Percentiles rank a stretch among this genome's conserved stretches.
These are phyloP conservation scores for Meteorus sp. DNA, from an alignment of 1,140 invertebrate species.

Conservation along the genomic window DNA sequence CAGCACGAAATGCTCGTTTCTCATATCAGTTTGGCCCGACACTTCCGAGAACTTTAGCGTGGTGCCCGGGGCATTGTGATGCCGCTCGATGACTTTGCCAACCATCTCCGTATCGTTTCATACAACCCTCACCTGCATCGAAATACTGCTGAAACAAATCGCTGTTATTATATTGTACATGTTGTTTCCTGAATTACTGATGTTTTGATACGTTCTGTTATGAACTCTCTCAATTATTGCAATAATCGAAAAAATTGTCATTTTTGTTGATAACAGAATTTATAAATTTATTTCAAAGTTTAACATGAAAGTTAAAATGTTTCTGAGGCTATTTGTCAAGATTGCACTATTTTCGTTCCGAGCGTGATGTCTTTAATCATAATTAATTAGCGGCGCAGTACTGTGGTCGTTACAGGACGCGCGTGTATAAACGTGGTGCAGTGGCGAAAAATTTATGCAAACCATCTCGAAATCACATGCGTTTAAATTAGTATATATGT, in stretches of 20 bases:
- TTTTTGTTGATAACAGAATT: neutral
- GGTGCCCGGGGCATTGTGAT: conserved; percentile 45
- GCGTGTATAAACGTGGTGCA: conserved; percentile 23
- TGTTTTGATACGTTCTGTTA: neutral
- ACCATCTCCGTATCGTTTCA: conserved; percentile 29
- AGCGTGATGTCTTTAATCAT: conserved; percentile 30
- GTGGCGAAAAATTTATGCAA: conserved; percentile 34
- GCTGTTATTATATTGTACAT: too few relatives aligned
- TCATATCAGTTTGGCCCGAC: conserved; percentile 58
- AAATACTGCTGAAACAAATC: too few relatives aligned
- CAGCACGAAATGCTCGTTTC: conserved; percentile 57
- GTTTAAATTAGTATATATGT: conserved; percentile 2
- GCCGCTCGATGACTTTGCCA: conserved; percentile 47
- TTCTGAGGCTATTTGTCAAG: conserved; percentile 24
- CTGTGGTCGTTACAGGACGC: conserved; percentile 10
- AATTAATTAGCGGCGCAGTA: conserved; percentile 31
- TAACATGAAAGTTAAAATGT: too few relatives aligned
- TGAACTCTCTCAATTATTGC: neutral
- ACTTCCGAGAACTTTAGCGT: conserved; percentile 55
- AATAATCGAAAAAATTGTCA: neutral
- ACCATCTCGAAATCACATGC: conserved; percentile 12
- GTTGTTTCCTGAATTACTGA: neutral
- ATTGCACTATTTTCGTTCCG: conserved; percentile 26
- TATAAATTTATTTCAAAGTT: neutral
- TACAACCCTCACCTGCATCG: conserved; percentile 23